Base-by-base conservation (phyloP, 2,888 invertebrate genomes). In the Ecliptopera silaceata region DNA sequence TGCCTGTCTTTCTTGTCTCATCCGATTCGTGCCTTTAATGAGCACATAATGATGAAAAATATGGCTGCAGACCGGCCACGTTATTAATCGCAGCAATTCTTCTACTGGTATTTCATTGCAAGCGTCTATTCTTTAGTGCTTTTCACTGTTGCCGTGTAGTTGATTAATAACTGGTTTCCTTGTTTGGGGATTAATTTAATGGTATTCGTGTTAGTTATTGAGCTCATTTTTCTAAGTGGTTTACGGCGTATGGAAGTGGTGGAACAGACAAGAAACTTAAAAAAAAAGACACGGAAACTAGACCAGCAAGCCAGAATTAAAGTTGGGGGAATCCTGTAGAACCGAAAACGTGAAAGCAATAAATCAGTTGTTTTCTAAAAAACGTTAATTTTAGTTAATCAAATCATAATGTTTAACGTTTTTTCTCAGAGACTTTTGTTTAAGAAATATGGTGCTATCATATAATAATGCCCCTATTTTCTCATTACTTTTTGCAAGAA, bases 21-120 rank as follows among this genome's bases (percentile, higher is more conserved):
- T 73, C 70, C 67, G 71, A 73, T 77, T 73, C 71, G 44, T 75
- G 72, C 71, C 74, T 79, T 79, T 82, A 80, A 84, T 82, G 81
- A 82, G 80, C 72, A 76, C 75, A 74, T 82, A 79, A 83, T 85
- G 82, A 83, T 84, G 84, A 86, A 82, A 83, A 84, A 81, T 79
- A 80, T 77, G 78, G 77, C 75, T 77, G 77, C 72, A 69, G 72
- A 68, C 67, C 59, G 56, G 69, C 63, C 64, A 15, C 45, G 63
- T 68, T 77, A 79, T 78, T 77, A 79, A 80, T 79, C 72, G 77
- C 50, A 50, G 66, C 69, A 62, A 77, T 80, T 77, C 77, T 74
- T 77, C 74, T 41, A 61, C 54, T 58, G 39, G 55, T 46, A 54
- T 61, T 66, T 64, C 49, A 65, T 67, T 61, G 62, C 41, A 20